phyloP scores from a whole-genome alignment of 2,113 vertebrate genomes.

The Peromyscus polionotus region DNA sequence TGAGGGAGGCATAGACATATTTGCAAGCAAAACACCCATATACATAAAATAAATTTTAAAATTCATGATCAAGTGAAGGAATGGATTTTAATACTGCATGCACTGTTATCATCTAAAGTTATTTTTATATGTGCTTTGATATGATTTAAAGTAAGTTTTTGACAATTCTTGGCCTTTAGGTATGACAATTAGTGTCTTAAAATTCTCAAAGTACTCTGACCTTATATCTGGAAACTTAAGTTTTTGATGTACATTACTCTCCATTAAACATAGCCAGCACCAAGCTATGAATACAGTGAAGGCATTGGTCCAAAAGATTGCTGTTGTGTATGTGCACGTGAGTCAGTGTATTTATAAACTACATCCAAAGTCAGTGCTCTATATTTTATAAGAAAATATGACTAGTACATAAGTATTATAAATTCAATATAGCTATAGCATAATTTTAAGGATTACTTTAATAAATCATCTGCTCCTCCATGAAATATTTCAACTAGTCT shows the following conservation, averaged over 20 bases:
- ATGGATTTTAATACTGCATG: background rate
- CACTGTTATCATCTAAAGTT: background rate
- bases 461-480: background rate
- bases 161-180: background rate
- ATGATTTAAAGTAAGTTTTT: background rate
- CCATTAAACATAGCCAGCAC: background rate
- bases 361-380: background rate
- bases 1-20: background rate
- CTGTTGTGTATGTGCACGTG: accelerated
- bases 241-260: background rate
- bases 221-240: background rate
- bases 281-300: background rate
- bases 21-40: background rate
- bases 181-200: background rate
- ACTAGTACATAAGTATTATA: background rate
- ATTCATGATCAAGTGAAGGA: background rate
- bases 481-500: slow-evolving; percentile 27
- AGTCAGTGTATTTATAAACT: background rate
- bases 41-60: background rate
- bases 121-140: background rate
- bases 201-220: background rate
- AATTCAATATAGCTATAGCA: background rate
- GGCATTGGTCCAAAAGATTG: background rate
- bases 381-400: background rate
- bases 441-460: slow-evolving; percentile 18